Evolutionary conservation across 2,113 vertebrate species (phyloP).

Genomic region (Tinamus guttatus): DNA sequence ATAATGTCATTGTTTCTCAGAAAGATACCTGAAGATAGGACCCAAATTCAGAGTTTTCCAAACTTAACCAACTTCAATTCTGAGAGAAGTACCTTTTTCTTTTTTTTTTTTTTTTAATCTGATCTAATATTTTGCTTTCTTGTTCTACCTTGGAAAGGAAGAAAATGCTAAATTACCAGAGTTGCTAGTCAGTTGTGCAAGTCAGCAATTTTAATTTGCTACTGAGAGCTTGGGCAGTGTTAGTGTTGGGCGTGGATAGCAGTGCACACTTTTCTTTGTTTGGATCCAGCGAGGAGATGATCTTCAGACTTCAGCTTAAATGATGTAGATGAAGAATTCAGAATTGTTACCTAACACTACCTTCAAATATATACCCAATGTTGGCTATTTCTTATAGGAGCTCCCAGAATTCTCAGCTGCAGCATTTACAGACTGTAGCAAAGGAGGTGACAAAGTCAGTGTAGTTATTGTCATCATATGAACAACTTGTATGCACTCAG

Average conservation of each 20-base stretch:
- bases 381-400: accelerated
- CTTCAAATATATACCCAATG: neutral
- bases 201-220: neutral
- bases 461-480: neutral
- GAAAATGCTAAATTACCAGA: neutral
- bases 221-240: neutral
- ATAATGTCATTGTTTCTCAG: neutral
- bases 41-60: neutral
- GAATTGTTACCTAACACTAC: neutral
- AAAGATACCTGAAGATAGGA: neutral
- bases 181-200: neutral
- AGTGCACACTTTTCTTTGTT: neutral
- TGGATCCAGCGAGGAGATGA: neutral
- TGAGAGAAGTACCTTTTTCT: accelerated
- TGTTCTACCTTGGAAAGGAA: neutral
- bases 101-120: neutral
- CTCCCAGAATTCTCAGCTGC: neutral
- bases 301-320: neutral
- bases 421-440: neutral
- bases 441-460: neutral
- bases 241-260: accelerated
- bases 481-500: neutral
- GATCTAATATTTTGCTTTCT: neutral
- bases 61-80: neutral
- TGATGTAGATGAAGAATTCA: accelerated